phyloP scores from a whole-genome alignment of 2,888 invertebrate genomes.

The Nomada fucata region DNA sequence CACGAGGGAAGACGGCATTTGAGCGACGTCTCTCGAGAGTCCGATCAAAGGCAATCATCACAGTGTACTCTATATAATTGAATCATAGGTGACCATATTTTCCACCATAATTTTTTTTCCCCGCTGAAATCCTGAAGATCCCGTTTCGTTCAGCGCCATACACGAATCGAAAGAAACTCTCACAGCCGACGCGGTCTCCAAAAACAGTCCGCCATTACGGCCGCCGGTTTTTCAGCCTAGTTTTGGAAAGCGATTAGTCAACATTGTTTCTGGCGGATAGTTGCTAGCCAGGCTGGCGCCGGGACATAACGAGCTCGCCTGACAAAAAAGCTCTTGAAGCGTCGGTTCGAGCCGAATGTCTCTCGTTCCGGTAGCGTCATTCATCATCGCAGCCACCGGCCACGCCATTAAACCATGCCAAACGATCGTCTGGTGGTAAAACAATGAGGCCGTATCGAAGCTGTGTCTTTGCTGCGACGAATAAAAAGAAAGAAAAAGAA shows the following conservation, averaged over 20 bases:
- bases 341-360: conserved; percentile 67
- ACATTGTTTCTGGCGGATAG: conserved; percentile 67
- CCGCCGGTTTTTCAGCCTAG: conserved; percentile 60
- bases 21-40: background rate
- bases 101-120: background rate
- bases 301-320: conserved; percentile 73
- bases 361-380: conserved; percentile 66
- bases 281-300: conserved; percentile 77
- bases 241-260: conserved; percentile 77
- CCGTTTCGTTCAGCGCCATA: conserved; percentile 10
- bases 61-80: conserved; percentile 18
- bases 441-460: conserved; percentile 45
- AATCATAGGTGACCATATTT: background rate
- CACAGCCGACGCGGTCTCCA: conserved; percentile 61
- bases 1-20: background rate
- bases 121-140: background rate
- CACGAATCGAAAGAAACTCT: conserved; percentile 47
- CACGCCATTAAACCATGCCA: conserved; percentile 61
- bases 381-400: conserved; percentile 70
- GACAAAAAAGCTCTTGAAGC: conserved; percentile 70
- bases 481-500: background rate
- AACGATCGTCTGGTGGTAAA: conserved; percentile 53
- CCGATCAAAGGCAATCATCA: background rate
- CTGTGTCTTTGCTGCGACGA: background rate
- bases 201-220: conserved; percentile 68